Evolutionary conservation across 2,113 vertebrate genomes (phyloP).

Genomic region (Oceanodroma tethys): DNA sequence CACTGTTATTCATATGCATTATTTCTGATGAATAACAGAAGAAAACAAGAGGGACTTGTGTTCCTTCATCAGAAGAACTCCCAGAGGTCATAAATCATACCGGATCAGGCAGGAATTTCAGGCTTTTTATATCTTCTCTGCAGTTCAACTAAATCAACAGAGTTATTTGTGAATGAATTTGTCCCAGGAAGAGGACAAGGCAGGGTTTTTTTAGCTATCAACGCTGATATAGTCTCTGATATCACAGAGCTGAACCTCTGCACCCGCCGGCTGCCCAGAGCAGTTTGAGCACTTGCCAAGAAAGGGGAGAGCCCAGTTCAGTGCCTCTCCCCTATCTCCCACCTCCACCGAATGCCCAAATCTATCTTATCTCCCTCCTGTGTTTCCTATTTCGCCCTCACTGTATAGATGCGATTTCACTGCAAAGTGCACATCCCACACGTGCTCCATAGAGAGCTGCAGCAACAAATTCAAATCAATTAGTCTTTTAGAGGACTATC

Average conservation of each 20-base stretch:
- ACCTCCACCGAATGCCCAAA: background rate
- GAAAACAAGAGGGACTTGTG: background rate
- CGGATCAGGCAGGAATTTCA: background rate
- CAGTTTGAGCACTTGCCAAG: background rate
- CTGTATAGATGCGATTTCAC: background rate
- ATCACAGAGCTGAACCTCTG: background rate
- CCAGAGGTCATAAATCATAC: background rate
- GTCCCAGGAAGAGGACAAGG: background rate
- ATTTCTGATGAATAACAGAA: background rate
- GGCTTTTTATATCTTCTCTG: background rate
- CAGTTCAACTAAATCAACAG: background rate
- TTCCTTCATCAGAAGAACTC: background rate
- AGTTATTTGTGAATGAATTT: background rate
- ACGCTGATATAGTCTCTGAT: background rate
- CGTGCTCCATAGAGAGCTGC: background rate
- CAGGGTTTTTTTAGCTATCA: background rate
- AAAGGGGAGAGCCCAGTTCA: background rate
- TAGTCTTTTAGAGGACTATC: background rate
- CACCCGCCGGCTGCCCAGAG: background rate
- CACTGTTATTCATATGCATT: background rate
- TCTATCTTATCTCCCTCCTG: background rate
- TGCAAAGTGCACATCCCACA: background rate
- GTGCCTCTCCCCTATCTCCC: background rate
- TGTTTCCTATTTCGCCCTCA: background rate
- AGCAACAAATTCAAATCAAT: background rate